Percentiles rank a stretch among this genome's conserved stretches.
phyloP scores from a whole-genome alignment of 2,113 vertebrate species.

The Riparia riparia region DNA sequence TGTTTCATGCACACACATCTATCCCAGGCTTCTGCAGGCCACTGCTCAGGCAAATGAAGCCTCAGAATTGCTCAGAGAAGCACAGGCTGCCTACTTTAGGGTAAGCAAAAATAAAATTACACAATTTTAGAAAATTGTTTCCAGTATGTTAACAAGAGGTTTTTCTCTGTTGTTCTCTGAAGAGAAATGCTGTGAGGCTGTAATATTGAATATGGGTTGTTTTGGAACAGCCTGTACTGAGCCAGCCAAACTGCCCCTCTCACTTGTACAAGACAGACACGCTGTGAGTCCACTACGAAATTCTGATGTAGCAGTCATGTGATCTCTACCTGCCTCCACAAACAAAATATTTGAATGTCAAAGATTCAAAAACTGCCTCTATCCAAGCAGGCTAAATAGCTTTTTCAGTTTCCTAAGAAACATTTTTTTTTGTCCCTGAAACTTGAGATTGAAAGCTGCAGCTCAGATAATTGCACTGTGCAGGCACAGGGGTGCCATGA shows the following conservation, averaged over 20 bases:
- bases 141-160: neutral
- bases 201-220: neutral
- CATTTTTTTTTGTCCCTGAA: neutral
- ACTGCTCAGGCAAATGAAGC: neutral
- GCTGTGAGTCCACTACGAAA: fast-evolving
- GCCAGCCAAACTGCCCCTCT: neutral
- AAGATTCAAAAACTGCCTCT: neutral
- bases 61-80: neutral
- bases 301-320: neutral
- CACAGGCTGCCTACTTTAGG: neutral
- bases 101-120: neutral
- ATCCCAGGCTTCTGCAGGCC: neutral
- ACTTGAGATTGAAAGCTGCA: neutral
- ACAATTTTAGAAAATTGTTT: neutral
- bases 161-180: neutral
- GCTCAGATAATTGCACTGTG: neutral
- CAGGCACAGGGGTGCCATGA: neutral
- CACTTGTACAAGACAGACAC: neutral
- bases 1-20: neutral
- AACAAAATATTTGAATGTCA: neutral
- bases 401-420: neutral
- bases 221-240: neutral
- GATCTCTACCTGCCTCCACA: neutral
- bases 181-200: neutral
- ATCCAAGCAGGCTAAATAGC: neutral